A percentile compares a stretch with the other conserved stretches of the same genome.
phyloP scores from a whole-genome alignment of 2,113 vertebrate genomes.

The Neolamprologus caudopunctatus region DNA sequence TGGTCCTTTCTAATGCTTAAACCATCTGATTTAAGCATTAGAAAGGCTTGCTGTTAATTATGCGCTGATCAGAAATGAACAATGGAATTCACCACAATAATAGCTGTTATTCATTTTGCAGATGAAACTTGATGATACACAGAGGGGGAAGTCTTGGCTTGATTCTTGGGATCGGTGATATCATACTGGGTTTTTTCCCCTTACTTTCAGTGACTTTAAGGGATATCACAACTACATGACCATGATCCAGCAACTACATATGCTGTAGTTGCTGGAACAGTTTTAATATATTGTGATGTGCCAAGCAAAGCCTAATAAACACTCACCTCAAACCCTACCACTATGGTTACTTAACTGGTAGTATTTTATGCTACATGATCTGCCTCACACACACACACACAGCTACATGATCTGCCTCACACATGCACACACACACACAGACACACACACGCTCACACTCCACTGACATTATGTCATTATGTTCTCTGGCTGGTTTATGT shows the following conservation, averaged over 20 bases:
- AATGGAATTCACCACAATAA: not conserved
- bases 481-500: constrained; percentile 20
- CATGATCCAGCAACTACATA: constrained; percentile 26
- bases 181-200: constrained; percentile 10
- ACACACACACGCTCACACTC: not conserved
- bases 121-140: not conserved
- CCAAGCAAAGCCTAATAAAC: constrained; percentile 64
- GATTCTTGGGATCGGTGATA: constrained; percentile 17
- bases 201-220: constrained; percentile 3
- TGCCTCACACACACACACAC: not conserved
- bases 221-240: constrained; percentile 22
- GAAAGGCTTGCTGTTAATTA: not conserved
- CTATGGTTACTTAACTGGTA: constrained; percentile 50
- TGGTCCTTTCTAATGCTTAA: not conserved
- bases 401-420: constrained; percentile 2
- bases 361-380: constrained; percentile 31
- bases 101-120: not conserved
- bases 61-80: not conserved
- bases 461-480: constrained; percentile 41
- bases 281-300: constrained; percentile 52
- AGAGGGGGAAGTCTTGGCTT: not conserved
- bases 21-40: not conserved
- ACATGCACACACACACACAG: not conserved
- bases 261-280: constrained; percentile 50
- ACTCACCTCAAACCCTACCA: constrained; percentile 42